These are phyloP conservation scores for Epinephelus malabaricus DNA, from an alignment of 2,797 vertebrate species.

Conservation along the genomic window DNA sequence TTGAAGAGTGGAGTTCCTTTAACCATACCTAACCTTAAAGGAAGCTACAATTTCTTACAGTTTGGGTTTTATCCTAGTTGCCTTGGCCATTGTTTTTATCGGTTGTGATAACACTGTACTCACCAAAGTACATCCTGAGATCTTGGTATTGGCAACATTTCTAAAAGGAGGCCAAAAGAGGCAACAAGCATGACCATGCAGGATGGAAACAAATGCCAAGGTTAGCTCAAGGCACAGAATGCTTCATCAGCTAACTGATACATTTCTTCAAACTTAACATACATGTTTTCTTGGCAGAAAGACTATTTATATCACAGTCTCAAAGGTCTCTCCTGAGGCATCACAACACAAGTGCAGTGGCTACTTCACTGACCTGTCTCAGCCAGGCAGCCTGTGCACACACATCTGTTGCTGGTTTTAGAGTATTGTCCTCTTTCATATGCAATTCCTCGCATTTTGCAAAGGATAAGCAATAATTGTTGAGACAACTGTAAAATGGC, in stretches of 20 bases:
- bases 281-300: conserved; percentile 25
- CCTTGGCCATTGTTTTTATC: background rate
- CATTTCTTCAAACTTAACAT: conserved; percentile 29
- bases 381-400: conserved; percentile 31
- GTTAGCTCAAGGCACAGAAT: background rate
- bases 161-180: background rate
- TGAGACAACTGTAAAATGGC: conserved; percentile 76
- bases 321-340: background rate
- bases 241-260: conserved; percentile 11
- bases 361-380: conserved; percentile 45
- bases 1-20: too few relatives aligned
- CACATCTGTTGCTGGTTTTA: conserved; percentile 80
- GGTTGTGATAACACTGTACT: background rate
- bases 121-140: background rate
- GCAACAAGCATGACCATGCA: background rate
- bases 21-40: background rate
- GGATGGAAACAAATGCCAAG: background rate
- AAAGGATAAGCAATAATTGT: conserved; percentile 67
- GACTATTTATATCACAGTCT: conserved; percentile 21
- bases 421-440: conserved; percentile 66
- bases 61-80: background rate
- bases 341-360: conserved; percentile 27
- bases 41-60: background rate
- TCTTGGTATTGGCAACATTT: background rate
- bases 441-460: conserved; percentile 58